These are phyloP conservation scores for Gadopsis marmoratus DNA, from an alignment of 2,797 vertebrate species.

Conservation along the genomic window DNA sequence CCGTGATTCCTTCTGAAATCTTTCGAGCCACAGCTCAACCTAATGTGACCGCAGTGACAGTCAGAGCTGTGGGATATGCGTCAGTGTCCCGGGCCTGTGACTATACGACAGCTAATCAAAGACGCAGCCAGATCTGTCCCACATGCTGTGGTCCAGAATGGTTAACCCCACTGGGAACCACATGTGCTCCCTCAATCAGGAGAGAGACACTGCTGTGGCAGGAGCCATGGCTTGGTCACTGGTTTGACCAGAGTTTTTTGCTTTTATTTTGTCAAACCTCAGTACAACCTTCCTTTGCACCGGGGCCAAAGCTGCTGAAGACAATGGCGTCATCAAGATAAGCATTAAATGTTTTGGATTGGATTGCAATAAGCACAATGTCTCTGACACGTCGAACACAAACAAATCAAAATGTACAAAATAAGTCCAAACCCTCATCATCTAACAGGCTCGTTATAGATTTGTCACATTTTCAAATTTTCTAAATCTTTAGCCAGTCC, in stretches of 20 bases:
- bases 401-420: constrained; percentile 13
- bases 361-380: not conserved
- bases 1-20: constrained; percentile 45
- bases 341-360: constrained; percentile 30
- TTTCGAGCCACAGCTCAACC: constrained; percentile 45
- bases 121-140: constrained; percentile 69
- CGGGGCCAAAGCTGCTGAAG: constrained; percentile 19
- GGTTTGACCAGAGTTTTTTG: constrained; percentile 43
- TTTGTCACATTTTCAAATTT: constrained; percentile 8
- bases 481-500: not conserved
- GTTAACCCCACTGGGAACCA: constrained; percentile 62
- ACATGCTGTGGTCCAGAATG: constrained; percentile 71
- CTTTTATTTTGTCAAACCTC: constrained; percentile 42
- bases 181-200: constrained; percentile 65
- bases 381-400: not conserved
- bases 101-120: constrained; percentile 62
- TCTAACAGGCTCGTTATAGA: not conserved
- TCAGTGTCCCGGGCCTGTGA: constrained; percentile 64
- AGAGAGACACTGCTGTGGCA: constrained; percentile 39
- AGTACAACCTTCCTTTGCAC: constrained; percentile 45
- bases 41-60: constrained; percentile 76
- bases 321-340: constrained; percentile 39
- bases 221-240: constrained; percentile 43
- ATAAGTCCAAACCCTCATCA: not conserved
- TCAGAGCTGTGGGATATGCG: constrained; percentile 57